Percentiles rank a stretch among this genome's conserved stretches.
phyloP scores from a whole-genome alignment of 2,797 vertebrate genomes.

The Sebastes steindachneri region DNA sequence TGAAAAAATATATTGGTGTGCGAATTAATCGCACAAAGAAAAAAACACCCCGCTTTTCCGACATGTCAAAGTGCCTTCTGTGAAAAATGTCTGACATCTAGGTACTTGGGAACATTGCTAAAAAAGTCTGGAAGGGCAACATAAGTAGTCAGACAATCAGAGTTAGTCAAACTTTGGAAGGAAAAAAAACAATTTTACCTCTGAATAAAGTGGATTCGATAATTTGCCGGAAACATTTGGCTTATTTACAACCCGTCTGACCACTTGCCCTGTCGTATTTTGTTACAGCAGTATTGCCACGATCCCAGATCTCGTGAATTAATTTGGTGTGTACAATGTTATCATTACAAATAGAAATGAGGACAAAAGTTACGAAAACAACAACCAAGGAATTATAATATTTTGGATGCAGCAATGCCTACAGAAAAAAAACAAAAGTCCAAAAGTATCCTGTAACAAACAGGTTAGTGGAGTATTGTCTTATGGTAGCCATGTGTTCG shows the following conservation, averaged over 20 bases:
- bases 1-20: too few species aligned
- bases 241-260: not conserved
- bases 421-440: slow-evolving; percentile 2
- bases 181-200: not conserved
- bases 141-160: too few species aligned
- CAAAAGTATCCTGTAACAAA: slow-evolving; percentile 25
- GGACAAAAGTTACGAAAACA: not conserved
- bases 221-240: not conserved
- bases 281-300: not conserved
- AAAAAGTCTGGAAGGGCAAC: too few species aligned
- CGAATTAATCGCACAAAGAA: too few species aligned
- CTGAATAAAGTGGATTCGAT: not conserved
- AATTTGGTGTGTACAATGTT: not conserved
- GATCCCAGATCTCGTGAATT: not conserved
- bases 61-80: not conserved
- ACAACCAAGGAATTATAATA: not conserved
- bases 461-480: not conserved
- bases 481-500: slow-evolving; percentile 36
- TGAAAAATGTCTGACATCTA: not conserved
- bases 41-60: too few species aligned
- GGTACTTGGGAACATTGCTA: not conserved
- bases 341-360: not conserved
- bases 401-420: slow-evolving; percentile 8
- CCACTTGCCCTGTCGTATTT: not conserved
- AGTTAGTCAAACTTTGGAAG: not conserved